Conservation (phyloP, 2,113 vertebrate species). For the Actenoides hombroni region DNA sequence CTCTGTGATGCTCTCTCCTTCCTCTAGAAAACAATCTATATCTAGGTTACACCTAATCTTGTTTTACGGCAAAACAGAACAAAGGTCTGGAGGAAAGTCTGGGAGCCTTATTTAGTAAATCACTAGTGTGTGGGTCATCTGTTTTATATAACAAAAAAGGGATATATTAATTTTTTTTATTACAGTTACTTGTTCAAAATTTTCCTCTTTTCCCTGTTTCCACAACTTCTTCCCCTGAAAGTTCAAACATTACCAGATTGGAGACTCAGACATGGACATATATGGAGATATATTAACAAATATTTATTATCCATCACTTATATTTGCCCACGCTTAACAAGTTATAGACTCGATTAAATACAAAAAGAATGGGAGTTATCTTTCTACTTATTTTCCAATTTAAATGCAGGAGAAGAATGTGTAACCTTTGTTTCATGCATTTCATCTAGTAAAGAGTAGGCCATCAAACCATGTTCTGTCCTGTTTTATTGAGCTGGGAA, state of each 20-base stretch:
- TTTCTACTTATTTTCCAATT: background rate
- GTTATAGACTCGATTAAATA: background rate
- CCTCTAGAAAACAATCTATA: background rate
- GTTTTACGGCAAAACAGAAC: background rate
- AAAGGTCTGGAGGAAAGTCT: background rate
- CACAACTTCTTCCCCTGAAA: background rate
- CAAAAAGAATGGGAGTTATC: background rate
- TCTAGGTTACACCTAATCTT: background rate
- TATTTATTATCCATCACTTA: background rate
- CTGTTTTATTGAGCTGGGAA: slow-evolving; percentile 6
- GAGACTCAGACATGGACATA: fast-evolving
- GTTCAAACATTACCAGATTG: fast-evolving
- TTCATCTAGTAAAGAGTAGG: background rate
- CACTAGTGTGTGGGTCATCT: background rate
- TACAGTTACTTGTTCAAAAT: background rate
- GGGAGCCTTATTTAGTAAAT: background rate
- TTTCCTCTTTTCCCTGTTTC: background rate
- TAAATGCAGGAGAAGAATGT: background rate
- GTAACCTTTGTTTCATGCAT: background rate
- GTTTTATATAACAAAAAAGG: background rate
- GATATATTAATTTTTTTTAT: background rate
- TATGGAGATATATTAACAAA: background rate
- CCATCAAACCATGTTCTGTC: background rate
- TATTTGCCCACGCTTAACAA: background rate
- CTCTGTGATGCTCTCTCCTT: background rate